Evolutionary conservation across 2,797 vertebrate species (phyloP), one percentile per base, ranked within the genome.

Genomic region (Brotula barbata): DNA sequence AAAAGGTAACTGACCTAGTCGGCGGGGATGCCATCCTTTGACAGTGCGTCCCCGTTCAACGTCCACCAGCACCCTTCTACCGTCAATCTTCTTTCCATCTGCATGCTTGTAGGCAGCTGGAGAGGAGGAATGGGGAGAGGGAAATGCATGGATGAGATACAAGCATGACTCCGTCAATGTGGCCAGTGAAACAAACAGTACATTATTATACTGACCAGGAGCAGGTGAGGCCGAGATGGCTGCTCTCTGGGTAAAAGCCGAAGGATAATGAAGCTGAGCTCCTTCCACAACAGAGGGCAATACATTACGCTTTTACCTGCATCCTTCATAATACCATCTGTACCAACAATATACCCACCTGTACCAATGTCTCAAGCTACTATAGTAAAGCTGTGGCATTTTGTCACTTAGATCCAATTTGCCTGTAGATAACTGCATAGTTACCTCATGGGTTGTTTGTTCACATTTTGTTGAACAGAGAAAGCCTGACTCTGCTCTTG

Each of bases 61-160:
- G 2, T 97, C 95, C 68, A 97, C 95, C 49, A 97, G 83, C 69
- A 97, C 95, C 58, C 95, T 87, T 39, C 95, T 85, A 36, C 95
- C 95, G 0, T 96, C 95, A 1, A 96, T 97, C 91, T 97, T 97
- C 92, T 97, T 97, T 21, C 95, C 95, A 0, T 97, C 95, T 7
- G 95, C 95, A 19, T 97, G 95, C 84, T 97, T 96, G 91, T 97
- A 97, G 85, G 95, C 93, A 45, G 95, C 95, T 97, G 91, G 63
- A 92, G 81, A 64, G 68, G 52, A 80, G 63, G 45, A 77, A 73
- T 15, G 71, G 79, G 64, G 47, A 87, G 77, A 88, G 58, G 64
- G 71, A 63, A 12, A 74, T 17, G 61, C n/a, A n/a, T 15, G 36
- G 44, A 53, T 87, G 64, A 89, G 73, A 33, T 1, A 6, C n/a